These are phyloP conservation scores for Hippotragus niger DNA, from an alignment of 2,113 vertebrate genomes.

Conservation along the genomic window DNA sequence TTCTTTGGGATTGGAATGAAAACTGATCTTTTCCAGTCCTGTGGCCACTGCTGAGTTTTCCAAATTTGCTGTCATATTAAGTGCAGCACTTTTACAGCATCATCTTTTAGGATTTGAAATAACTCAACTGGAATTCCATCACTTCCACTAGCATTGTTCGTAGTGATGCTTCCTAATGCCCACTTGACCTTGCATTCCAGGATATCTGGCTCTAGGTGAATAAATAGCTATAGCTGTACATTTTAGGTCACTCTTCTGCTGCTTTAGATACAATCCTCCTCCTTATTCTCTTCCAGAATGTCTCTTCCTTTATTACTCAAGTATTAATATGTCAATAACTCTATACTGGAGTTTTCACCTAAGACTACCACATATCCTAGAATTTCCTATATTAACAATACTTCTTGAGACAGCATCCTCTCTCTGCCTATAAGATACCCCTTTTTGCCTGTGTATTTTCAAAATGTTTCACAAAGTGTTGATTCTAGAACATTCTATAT, in stretches of 20 bases:
- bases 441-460: background rate
- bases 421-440: background rate
- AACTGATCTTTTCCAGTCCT: background rate
- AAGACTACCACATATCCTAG: background rate
- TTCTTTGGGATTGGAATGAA: background rate
- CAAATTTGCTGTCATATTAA: background rate
- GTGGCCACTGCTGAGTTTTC: background rate
- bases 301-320: background rate
- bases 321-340: background rate
- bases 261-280: background rate
- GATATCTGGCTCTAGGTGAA: background rate
- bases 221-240: background rate
- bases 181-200: background rate
- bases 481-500: background rate
- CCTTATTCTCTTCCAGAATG: background rate
- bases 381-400: background rate
- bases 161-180: background rate
- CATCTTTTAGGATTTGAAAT: background rate
- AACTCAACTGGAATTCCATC: background rate
- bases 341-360: background rate
- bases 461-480: background rate
- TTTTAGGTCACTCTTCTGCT: background rate
- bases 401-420: fast-evolving
- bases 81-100: background rate
- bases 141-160: background rate